Percentiles rank a stretch among this genome's conserved stretches.
Conservation (phyloP, 2,797 vertebrate species). For the Neopelma chrysocephalum region DNA sequence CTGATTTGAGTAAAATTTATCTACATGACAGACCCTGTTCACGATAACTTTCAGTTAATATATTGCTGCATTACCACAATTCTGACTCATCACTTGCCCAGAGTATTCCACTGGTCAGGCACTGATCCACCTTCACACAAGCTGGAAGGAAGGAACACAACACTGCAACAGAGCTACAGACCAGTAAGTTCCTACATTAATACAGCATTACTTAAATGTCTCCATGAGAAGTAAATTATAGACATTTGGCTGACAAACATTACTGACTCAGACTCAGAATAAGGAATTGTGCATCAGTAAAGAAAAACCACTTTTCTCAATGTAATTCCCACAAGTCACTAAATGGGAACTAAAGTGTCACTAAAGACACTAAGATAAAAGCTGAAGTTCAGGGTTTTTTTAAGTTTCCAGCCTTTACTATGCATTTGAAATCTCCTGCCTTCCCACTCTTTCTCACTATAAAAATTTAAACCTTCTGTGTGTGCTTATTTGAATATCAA, state of each 20-base stretch:
- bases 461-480: neutral
- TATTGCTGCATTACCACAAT: neutral
- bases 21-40: neutral
- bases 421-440: neutral
- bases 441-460: neutral
- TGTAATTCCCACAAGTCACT: neutral
- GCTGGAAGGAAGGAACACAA: neutral
- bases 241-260: neutral
- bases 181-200: neutral
- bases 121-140: neutral
- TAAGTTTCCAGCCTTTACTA: neutral
- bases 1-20: neutral
- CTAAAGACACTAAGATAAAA: neutral
- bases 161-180: neutral
- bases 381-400: neutral
- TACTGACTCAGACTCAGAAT: conserved; percentile 1
- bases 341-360: neutral
- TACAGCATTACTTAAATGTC: neutral
- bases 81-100: neutral
- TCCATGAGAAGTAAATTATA: neutral
- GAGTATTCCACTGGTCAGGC: neutral
- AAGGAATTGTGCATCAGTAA: neutral
- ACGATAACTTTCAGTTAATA: neutral
- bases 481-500: neutral
- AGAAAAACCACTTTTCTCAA: neutral